Evolutionary conservation across 1,140 invertebrate genomes (phyloP), one percentile per base, ranked within the genome.

Genomic region (Calliopsis andreniformis): DNA sequence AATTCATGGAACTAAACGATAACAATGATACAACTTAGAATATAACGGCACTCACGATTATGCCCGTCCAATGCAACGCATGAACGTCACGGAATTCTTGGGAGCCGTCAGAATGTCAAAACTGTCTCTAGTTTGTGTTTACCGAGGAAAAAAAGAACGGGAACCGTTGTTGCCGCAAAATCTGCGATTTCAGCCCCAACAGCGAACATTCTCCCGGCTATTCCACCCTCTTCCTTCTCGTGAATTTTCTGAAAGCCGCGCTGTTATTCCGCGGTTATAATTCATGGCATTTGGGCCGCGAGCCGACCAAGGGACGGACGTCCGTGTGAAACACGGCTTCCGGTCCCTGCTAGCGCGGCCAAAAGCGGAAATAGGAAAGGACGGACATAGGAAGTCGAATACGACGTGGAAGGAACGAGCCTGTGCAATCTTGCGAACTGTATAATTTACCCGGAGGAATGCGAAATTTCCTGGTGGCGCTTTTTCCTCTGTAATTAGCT

Each of bases 391-490:
- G 55, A 68, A 63, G 56, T 72, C 58, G 69, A 69, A 70, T 47
- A 56, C 62, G 43, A 51, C 47, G 64, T 53, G 32, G 72, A 61
- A 72, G 77, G 75, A 73, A 73, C 61, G 56, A 76, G 68, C 67
- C 67, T 61, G 83, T 63, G 80, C 84, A 82, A 86, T 83, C 84
- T 86, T 86, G 84, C 76, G 47, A 58, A 76, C 78, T 78, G 64
- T 79, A 77, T 84, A 86, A 85, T 86, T 85, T 79, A 82, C 55
- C 73, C 62, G 62, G 49, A 67, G 73, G 73, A 85, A 85, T 84
- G 81, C 62, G 73, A 84, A 79, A 84, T 86, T 84, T 73, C 79
- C 76, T 76, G 61, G 28, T 25, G 61, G 39, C 51, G 42, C 51
- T 78, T 76, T 82, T 80, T 61, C 14, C 18, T 53, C 43, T 69